phyloP scores from a whole-genome alignment of 2,113 vertebrate genomes.

The Terrapene triunguis region DNA sequence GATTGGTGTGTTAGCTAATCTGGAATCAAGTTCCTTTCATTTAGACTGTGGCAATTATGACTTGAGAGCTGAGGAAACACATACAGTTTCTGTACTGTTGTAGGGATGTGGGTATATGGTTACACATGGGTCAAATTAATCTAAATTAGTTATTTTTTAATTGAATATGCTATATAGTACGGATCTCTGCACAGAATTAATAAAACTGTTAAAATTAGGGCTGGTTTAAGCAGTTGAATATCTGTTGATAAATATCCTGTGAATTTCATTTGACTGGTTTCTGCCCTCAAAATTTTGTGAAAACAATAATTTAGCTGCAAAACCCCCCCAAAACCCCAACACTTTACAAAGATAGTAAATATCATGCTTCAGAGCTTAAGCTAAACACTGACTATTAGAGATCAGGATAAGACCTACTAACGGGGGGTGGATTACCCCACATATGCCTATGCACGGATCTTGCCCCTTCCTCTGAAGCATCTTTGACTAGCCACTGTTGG shows the following conservation, averaged over 20 bases:
- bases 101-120: not conserved
- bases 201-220: not conserved
- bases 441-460: not conserved
- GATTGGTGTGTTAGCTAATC: not conserved
- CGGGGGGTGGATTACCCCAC: not conserved
- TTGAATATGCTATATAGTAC: not conserved
- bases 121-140: not conserved
- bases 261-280: not conserved
- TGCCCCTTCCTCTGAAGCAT: not conserved
- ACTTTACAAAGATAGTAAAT: not conserved
- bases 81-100: not conserved
- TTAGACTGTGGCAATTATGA: not conserved
- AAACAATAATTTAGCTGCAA: not conserved
- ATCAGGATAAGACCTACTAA: not conserved
- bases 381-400: not conserved
- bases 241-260: not conserved
- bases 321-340: not conserved
- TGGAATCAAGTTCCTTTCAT: not conserved
- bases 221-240: not conserved
- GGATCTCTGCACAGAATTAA: not conserved
- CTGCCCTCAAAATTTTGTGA: not conserved
- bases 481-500: not conserved
- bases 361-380: not conserved
- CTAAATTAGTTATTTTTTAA: not conserved
- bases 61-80: not conserved